A percentile compares a stretch with the other conserved stretches of the same genome.
phyloP scores from a whole-genome alignment of 2,113 vertebrate genomes.

The Sorex araneus region DNA sequence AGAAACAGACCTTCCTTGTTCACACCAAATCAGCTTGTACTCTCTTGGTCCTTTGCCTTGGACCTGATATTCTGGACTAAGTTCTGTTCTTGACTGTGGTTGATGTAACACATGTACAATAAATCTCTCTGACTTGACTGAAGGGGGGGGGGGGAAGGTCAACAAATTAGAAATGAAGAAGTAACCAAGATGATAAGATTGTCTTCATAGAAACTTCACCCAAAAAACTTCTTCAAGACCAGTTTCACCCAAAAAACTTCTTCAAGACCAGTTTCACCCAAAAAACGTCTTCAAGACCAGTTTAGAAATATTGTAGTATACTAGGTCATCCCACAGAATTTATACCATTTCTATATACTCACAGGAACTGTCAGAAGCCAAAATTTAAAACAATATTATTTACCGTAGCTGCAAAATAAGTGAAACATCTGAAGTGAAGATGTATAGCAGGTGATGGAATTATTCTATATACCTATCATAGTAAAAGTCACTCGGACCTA shows the following conservation, averaged over 20 bases:
- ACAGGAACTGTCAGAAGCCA: constrained; percentile 20
- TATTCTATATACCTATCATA: neutral
- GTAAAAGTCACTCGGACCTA: neutral
- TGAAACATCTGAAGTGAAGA: constrained; percentile 24
- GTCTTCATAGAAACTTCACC: constrained; percentile 1
- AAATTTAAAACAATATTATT: constrained; percentile 5
- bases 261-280: constrained; percentile 6
- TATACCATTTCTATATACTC: constrained; percentile 22
- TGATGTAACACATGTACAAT: no score
- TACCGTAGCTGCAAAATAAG: constrained; percentile 24
- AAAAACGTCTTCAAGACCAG: neutral
- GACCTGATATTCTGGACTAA: no score
- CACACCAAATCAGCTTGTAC: no score
- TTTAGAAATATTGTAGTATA: constrained; percentile 14
- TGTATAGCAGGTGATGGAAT: neutral
- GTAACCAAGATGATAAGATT: neutral
- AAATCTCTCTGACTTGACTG: no score
- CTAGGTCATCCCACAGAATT: constrained; percentile 9
- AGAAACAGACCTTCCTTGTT: no score
- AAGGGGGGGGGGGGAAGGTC: neutral
- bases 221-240: no score
- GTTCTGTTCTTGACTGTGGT: no score
- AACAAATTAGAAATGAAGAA: constrained; percentile 29
- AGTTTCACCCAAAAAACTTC: neutral
- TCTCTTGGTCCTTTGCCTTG: no score